These are phyloP conservation scores for Tamandua tetradactyla DNA, from an alignment of 2,797 vertebrate genomes.

Conservation along the genomic window DNA sequence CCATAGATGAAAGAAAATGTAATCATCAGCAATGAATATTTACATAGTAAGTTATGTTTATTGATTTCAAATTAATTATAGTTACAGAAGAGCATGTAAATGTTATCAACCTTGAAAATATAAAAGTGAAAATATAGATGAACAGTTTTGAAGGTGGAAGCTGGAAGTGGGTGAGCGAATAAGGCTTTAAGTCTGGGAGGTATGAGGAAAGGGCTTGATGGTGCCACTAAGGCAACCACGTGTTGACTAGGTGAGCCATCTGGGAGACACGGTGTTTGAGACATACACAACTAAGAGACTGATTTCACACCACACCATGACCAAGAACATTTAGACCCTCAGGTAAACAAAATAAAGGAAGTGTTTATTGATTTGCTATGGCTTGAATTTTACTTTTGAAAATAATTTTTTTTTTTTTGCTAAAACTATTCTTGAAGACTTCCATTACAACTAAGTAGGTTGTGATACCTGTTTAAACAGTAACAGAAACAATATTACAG, in stretches of 20 bases:
- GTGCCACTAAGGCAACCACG: accelerated
- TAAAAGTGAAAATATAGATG: background rate
- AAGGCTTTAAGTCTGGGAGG: background rate
- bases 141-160: background rate
- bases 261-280: background rate
- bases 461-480: background rate
- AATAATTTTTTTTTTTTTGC: background rate
- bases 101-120: background rate
- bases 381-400: background rate
- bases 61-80: slow-evolving; percentile 22
- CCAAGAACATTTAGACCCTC: background rate
- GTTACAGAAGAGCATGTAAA: background rate
- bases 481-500: background rate
- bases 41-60: background rate
- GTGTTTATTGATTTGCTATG: background rate
- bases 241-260: background rate
- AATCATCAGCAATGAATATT: background rate
- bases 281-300: background rate
- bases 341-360: background rate
- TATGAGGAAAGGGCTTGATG: background rate
- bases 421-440: background rate
- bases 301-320: background rate
- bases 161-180: background rate
- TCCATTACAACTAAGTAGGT: background rate
- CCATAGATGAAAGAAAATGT: background rate